Percentiles rank a stretch among this genome's conserved stretches.
Evolutionary conservation across 2,113 vertebrate species (phyloP).

Genomic region (Nibea coibor): DNA sequence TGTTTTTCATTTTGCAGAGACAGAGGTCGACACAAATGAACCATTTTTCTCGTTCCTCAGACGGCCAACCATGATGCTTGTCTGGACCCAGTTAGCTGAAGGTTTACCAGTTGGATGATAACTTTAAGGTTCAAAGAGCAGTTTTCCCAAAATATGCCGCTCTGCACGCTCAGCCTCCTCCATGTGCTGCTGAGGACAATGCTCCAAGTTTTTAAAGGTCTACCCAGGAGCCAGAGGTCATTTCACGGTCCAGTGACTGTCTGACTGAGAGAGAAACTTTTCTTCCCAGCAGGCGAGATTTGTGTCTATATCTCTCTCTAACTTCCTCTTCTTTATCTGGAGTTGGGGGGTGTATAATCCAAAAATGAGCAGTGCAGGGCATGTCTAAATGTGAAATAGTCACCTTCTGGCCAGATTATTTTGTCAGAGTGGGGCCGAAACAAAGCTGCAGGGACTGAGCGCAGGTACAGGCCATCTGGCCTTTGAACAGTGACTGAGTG

Average conservation of each 20-base stretch:
- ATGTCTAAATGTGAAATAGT: constrained; percentile 9
- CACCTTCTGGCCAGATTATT: constrained; percentile 17
- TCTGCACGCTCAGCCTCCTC: not conserved
- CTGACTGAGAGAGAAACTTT: constrained; percentile 11
- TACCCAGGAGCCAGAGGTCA: not conserved
- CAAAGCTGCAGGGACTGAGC: constrained; percentile 1
- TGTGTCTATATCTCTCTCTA: not conserved
- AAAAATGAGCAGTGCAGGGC: not conserved
- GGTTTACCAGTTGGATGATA: no score
- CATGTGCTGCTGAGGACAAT: not conserved
- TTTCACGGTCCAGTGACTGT: constrained; percentile 22
- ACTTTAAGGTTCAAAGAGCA: no score
- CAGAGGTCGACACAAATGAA: no score
- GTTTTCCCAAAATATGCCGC: not conserved
- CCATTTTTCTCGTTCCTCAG: no score
- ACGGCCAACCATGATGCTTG: no score
- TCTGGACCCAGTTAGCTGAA: no score
- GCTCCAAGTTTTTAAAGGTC: constrained; percentile 16
- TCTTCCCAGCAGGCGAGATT: not conserved
- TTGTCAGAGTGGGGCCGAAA: constrained; percentile 15
- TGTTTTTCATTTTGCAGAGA: constrained; percentile 12
- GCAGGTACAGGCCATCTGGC: constrained; percentile 29
- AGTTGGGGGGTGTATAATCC: not conserved
- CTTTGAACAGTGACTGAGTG: constrained; percentile 40
- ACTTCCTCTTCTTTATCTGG: not conserved